Conservation (phyloP, 2,113 vertebrate genomes). For the Gymnorhina tibicen region DNA sequence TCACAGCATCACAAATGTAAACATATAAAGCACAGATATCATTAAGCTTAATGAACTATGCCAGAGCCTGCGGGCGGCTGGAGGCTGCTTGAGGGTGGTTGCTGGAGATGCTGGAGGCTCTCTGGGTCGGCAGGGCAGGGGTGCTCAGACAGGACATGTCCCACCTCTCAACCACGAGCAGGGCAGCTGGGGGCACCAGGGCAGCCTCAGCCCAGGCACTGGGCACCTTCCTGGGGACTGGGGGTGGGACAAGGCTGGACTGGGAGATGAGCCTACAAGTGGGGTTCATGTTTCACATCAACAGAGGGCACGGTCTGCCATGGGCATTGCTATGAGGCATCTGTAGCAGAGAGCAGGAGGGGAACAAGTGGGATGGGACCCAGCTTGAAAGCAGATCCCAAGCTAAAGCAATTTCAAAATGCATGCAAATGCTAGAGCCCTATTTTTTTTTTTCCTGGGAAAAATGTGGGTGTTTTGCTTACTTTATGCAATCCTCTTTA, state of each 20-base stretch:
- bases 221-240: fast-evolving
- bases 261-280: fast-evolving
- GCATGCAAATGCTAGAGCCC: neutral
- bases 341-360: neutral
- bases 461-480: fast-evolving
- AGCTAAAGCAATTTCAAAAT: neutral
- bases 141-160: fast-evolving
- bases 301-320: neutral
- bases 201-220: neutral
- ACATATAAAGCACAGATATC: neutral
- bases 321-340: neutral
- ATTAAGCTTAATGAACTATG: neutral
- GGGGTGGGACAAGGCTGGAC: neutral
- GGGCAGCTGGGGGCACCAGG: fast-evolving
- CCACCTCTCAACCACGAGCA: neutral
- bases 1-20: neutral
- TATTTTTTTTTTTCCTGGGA: neutral
- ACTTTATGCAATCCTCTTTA: neutral
- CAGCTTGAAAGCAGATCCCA: neutral
- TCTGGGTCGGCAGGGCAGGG: neutral
- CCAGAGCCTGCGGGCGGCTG: neutral
- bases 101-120: neutral
- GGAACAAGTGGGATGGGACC: neutral
- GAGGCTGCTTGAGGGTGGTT: neutral
- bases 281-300: neutral